Conservation (phyloP, 2,888 invertebrate genomes). For the Rhaphigaster nebulosa region DNA sequence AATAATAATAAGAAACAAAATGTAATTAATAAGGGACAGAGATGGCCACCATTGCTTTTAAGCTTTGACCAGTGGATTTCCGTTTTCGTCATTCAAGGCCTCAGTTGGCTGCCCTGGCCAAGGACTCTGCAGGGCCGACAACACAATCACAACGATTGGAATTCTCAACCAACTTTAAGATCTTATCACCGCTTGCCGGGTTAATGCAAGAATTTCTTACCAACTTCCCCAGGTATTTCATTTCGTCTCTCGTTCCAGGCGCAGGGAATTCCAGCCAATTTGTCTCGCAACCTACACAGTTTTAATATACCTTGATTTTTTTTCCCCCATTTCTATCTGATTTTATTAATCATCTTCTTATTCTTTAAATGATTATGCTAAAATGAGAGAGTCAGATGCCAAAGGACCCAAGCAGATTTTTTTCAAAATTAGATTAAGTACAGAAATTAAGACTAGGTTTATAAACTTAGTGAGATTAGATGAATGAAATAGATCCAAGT, state of each 20-base stretch:
- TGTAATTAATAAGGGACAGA: not conserved
- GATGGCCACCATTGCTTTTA: not conserved
- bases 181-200: not conserved
- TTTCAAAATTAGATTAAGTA: too few relatives aligned
- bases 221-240: not conserved
- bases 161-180: not conserved
- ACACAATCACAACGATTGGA: slow-evolving; percentile 18
- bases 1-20: not conserved
- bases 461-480: too few relatives aligned
- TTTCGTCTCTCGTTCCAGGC: not conserved
- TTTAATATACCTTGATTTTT: not conserved
- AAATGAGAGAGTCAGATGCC: too few relatives aligned
- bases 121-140: slow-evolving; percentile 4
- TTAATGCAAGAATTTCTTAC: slow-evolving; percentile 20
- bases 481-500: too few relatives aligned
- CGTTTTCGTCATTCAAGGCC: not conserved
- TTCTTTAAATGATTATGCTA: not conserved
- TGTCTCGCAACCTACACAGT: not conserved
- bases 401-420: too few relatives aligned
- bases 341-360: not conserved
- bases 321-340: not conserved
- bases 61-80: not conserved
- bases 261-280: not conserved
- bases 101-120: not conserved
- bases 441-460: too few relatives aligned